These are phyloP conservation scores for Amorpha juglandis DNA, from an alignment of 2,888 invertebrate species.

Conservation along the genomic window DNA sequence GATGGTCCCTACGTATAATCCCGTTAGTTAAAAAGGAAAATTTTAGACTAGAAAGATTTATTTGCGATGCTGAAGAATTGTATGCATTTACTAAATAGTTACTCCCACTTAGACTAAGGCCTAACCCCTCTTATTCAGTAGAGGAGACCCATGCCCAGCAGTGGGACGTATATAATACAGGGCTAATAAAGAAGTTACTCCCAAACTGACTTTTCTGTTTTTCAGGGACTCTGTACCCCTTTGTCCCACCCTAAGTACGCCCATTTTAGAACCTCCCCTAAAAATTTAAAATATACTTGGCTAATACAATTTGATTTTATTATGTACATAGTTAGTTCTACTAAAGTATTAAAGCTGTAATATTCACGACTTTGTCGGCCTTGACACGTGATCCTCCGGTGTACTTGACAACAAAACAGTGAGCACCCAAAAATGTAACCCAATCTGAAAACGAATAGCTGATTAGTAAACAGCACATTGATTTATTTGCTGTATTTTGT, in stretches of 20 bases:
- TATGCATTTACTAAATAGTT: no score
- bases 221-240: background rate
- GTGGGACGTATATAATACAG: no score
- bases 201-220: background rate
- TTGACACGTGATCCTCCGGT: conserved; percentile 68
- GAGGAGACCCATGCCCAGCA: no score
- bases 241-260: background rate
- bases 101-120: no score
- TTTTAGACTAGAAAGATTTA: no score
- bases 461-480: no score
- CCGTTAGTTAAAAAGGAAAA: no score
- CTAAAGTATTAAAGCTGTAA: conserved; percentile 28
- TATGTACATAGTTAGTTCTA: conserved; percentile 15
- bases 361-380: conserved; percentile 52
- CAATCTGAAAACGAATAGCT: conserved; percentile 75
- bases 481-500: no score
- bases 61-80: no score
- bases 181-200: no score
- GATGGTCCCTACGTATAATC: background rate
- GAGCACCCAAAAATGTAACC: conserved; percentile 93
- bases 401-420: conserved; percentile 90
- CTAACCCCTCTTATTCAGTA: no score
- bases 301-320: background rate
- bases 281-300: background rate
- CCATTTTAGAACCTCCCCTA: no score